Base-by-base conservation (phyloP, 2,113 vertebrate genomes). In the Merops nubicus region DNA sequence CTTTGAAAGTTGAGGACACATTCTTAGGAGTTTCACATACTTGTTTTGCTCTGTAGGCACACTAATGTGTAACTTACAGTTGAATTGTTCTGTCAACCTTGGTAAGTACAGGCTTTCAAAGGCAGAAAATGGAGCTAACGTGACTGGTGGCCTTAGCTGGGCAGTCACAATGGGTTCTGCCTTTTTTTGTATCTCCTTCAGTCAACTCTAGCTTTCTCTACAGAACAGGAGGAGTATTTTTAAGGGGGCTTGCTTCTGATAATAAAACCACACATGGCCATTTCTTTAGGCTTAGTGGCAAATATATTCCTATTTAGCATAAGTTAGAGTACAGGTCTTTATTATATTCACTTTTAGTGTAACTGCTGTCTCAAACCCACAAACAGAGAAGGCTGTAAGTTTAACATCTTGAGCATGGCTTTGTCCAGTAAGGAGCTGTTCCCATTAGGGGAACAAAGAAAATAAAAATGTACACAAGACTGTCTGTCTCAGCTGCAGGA, bases 1-100 rank as follows among this genome's bases (percentile, higher is more conserved):
- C 60, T 92, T 26, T 31, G 81, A 47, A 57, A 64, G 59, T 4
- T 84, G 68, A 75, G 42, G 76, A 62, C 53, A 57, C 22, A 40
- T 34, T 54, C 40, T 83, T 33, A 12, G 13, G n/a, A 40, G n/a
- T 62, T 53, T 89, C 63, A 77, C 9, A 2, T 84, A 21, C 18
- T 89, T 92, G 31, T 89, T 92, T 89, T 84, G 38, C 59, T 81
- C 29, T 78, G 4, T 67, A 89, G 68, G 70, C 65, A 47, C 42
- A 54, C 23, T 62, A 75, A 48, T 48, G 53, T 83, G 29, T 83
- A 36, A 93, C 88, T 95, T 89, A 73, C 40, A 83, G 38, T 19
- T 88, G 74, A 96, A 93, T 75, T 91, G 78, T 95, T 91, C 84
- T 82, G 59, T 73, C 86, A 90, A 26, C 63, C 45, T 88, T 57